Conservation (phyloP, 2,797 vertebrate species). For the Miichthys miiuy region DNA sequence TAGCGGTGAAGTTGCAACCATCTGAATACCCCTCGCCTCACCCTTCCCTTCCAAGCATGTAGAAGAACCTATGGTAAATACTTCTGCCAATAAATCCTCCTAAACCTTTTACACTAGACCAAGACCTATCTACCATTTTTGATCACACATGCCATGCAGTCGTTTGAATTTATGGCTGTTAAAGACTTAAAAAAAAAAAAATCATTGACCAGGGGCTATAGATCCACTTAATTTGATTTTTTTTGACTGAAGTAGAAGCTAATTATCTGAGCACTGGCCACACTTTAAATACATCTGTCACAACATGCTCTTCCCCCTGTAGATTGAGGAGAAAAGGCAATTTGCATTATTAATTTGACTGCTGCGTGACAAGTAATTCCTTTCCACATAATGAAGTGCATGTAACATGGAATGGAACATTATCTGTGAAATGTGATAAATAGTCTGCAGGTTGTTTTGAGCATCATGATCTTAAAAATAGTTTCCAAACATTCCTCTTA, state of each 20-base stretch:
- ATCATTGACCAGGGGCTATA: slow-evolving; percentile 42
- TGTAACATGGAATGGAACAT: slow-evolving; percentile 30
- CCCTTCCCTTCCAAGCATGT: too few relatives aligned
- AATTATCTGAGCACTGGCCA: slow-evolving; percentile 60
- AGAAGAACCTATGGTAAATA: too few relatives aligned
- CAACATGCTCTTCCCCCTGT: slow-evolving; percentile 16
- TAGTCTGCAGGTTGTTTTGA: slow-evolving; percentile 45
- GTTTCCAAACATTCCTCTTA: slow-evolving; percentile 37
- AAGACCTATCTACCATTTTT: slow-evolving; percentile 17
- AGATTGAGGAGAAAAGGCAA: slow-evolving; percentile 33
- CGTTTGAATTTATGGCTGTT: slow-evolving; percentile 33
- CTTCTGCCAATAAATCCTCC: too few relatives aligned
- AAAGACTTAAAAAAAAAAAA: slow-evolving; percentile 11
- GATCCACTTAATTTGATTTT: slow-evolving; percentile 69
- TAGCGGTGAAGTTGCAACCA: too few relatives aligned
- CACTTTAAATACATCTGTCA: slow-evolving; percentile 57
- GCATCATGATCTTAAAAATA: slow-evolving; percentile 43
- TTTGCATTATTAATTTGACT: slow-evolving; percentile 61
- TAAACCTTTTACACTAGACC: too few relatives aligned
- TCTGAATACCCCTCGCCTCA: too few relatives aligned
- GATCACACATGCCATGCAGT: slow-evolving; percentile 4
- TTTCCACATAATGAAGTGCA: slow-evolving; percentile 53
- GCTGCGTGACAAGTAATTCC: slow-evolving; percentile 41
- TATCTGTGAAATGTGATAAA: slow-evolving; percentile 50
- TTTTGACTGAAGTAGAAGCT: slow-evolving; percentile 56